These are phyloP conservation scores for Caenorhabditis sp. DNA, from an alignment of 2,888 invertebrate species.

Conservation along the genomic window DNA sequence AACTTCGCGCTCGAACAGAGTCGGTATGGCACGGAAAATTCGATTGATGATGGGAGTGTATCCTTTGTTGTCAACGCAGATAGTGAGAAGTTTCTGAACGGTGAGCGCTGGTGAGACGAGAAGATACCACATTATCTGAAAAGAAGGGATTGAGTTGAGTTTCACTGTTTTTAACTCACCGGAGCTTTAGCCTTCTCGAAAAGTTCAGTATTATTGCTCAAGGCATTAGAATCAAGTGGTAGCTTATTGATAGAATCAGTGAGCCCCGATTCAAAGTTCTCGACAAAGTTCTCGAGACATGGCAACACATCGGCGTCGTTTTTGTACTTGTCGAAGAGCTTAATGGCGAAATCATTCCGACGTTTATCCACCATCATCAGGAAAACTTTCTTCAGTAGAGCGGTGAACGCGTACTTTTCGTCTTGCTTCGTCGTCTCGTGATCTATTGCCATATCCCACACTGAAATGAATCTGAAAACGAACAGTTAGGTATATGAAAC, in stretches of 20 bases:
- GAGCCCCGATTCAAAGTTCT: constrained; percentile 42
- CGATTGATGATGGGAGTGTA: constrained; percentile 40
- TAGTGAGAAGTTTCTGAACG: constrained; percentile 43
- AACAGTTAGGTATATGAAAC: neutral
- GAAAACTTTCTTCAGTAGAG: constrained; percentile 47
- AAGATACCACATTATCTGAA: constrained; percentile 53
- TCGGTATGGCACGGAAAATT: constrained; percentile 41
- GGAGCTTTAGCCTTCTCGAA: constrained; percentile 45
- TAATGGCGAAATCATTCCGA: constrained; percentile 34
- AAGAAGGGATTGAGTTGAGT: neutral
- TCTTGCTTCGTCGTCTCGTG: constrained; percentile 8
- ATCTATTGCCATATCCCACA: constrained; percentile 53
- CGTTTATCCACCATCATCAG: constrained; percentile 42
- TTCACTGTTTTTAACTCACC: constrained; percentile 5
- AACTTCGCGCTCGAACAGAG: constrained; percentile 30
- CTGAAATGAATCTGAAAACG: constrained; percentile 36
- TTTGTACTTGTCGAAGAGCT: constrained; percentile 43
- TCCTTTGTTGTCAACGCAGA: constrained; percentile 48
- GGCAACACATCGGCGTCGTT: constrained; percentile 34
- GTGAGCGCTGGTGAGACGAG: constrained; percentile 48
- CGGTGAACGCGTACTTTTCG: constrained; percentile 41
- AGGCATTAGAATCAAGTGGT: constrained; percentile 31
- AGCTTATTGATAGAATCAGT: constrained; percentile 42
- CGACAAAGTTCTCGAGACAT: constrained; percentile 55
- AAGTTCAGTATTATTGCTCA: constrained; percentile 28